Conservation (phyloP, 2,888 invertebrate genomes). For the Athetis lepigone region DNA sequence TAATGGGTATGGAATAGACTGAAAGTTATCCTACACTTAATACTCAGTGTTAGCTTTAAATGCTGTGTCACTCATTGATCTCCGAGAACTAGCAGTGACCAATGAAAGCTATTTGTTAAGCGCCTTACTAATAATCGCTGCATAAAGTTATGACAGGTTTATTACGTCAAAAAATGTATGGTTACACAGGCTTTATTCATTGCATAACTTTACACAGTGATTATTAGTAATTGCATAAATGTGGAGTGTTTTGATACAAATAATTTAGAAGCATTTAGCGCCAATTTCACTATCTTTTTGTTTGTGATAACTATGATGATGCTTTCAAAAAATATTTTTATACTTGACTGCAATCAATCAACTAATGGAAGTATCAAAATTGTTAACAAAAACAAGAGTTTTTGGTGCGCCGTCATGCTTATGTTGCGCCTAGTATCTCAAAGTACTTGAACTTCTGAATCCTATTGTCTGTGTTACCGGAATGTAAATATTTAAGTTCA, state of each 20-base stretch:
- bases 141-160: no score
- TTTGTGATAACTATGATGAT: constrained; percentile 21
- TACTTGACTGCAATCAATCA: constrained; percentile 15
- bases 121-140: no score
- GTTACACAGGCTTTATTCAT: no score
- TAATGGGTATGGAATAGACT: constrained; percentile 88
- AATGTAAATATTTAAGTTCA: constrained; percentile 85
- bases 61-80: constrained; percentile 65
- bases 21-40: constrained; percentile 65
- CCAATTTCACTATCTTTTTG: constrained; percentile 20
- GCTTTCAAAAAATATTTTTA: constrained; percentile 2
- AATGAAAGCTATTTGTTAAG: constrained; percentile 50
- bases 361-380: not conserved
- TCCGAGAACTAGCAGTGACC: constrained; percentile 63
- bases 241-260: constrained; percentile 67
- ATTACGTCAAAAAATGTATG: no score
- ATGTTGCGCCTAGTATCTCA: constrained; percentile 23
- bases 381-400: constrained; percentile 12
- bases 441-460: constrained; percentile 55
- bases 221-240: no score
- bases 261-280: constrained; percentile 76
- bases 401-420: constrained; percentile 17
- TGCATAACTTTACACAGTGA: no score
- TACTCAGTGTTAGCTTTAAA: constrained; percentile 71
- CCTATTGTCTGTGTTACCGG: constrained; percentile 69